Conservation (phyloP, 2,113 vertebrate genomes). For the Ranitomeya imitator region DNA sequence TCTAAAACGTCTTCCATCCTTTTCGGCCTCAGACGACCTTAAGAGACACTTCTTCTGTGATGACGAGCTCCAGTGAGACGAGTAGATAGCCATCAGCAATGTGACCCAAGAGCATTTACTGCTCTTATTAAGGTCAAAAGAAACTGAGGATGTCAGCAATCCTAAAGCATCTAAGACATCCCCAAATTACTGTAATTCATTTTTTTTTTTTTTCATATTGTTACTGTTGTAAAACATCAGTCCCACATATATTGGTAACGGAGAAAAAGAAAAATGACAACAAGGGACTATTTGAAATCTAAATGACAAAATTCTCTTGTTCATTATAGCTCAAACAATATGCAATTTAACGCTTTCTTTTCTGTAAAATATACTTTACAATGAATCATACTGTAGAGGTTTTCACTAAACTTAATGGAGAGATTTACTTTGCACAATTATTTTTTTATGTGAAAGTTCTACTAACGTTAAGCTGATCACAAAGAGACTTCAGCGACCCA, state of each 20-base stretch:
- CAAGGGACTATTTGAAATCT: background rate
- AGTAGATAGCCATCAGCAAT: conserved; percentile 28
- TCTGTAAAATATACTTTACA: background rate
- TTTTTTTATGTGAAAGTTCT: too few species aligned
- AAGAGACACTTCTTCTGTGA: background rate
- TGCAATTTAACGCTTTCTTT: background rate
- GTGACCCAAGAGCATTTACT: conserved; percentile 33
- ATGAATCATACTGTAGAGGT: background rate
- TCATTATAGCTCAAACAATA: background rate
- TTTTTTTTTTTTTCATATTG: background rate
- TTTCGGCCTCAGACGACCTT: conserved; percentile 29
- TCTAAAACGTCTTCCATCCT: background rate
- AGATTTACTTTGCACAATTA: too few species aligned
- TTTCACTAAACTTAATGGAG: background rate
- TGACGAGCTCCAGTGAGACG: background rate
- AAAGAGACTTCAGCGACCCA: too few species aligned
- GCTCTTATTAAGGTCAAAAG: conserved; percentile 20
- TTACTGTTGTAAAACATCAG: background rate
- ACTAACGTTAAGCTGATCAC: too few species aligned
- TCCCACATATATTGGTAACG: background rate
- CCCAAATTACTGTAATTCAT: conserved; percentile 11
- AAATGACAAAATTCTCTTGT: background rate
- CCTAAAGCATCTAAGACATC: conserved; percentile 3
- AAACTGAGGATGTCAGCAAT: conserved; percentile 15
- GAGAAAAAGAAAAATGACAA: background rate